phyloP scores from a whole-genome alignment of 1,140 invertebrate genomes.

The Propsilocerus akamusi region DNA sequence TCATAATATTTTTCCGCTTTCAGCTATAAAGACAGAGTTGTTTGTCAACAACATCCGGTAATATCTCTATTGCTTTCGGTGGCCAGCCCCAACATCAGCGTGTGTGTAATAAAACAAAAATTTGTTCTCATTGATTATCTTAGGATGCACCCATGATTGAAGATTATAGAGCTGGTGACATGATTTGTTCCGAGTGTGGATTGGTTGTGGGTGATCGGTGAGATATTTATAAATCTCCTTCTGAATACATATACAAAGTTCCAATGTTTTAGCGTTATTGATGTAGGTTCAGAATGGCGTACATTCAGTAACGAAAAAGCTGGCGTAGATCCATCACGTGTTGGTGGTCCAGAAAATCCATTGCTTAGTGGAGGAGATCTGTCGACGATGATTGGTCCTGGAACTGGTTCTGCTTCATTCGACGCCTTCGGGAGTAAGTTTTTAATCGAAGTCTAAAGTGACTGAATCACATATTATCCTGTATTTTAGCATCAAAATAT shows the following conservation, averaged over 20 bases:
- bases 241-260: neutral
- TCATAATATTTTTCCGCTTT: neutral
- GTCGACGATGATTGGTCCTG: constrained; percentile 92
- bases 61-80: no score
- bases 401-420: constrained; percentile 59
- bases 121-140: no score
- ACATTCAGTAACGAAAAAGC: constrained; percentile 98
- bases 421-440: constrained; percentile 50
- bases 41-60: neutral
- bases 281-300: constrained; percentile 99
- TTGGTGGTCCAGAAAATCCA: constrained; percentile 92
- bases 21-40: neutral
- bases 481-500: constrained; percentile 52
- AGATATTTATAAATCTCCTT: constrained; percentile 9
- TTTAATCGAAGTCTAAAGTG: neutral
- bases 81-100: no score
- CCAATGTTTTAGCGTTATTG: constrained; percentile 67
- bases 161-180: constrained; percentile 96
- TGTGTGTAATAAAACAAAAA: no score
- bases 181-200: constrained; percentile 98
- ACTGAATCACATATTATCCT: neutral
- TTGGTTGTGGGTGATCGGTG: constrained; percentile 96
- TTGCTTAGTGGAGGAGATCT: constrained; percentile 89
- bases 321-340: constrained; percentile 94
- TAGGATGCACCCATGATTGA: constrained; percentile 90